Evolutionary conservation across 2,113 vertebrate genomes (phyloP), one percentile per base, ranked within the genome.

Genomic region (Oceanites oceanicus): DNA sequence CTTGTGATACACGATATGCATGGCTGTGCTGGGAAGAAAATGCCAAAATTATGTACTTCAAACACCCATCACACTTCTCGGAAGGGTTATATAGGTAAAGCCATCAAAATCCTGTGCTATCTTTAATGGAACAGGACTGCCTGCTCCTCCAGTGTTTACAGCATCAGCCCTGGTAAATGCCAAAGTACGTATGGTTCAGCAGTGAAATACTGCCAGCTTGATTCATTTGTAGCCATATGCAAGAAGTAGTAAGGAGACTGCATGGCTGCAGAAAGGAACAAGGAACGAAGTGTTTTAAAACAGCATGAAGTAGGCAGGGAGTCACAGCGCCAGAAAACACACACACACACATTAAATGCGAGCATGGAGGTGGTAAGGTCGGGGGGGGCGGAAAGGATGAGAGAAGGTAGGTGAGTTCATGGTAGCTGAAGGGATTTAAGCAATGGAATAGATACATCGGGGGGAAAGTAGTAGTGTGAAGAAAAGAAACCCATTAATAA

Each of bases 301-400:
- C 25, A 68, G 40, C 65, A 7, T 47, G 19, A 89, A 82, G 68
- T 10, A 76, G 36, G 26, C 27, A 21, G 65, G 23, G 38, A 81
- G n/a, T 27, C 45, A 22, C 52, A 66, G 13, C 16, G 13, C 8
- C 34, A 73, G 72, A 45, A 76, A 73, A 34, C 19, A 36, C 12
- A 14, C 18, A 13, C 4, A 6, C 32, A 5, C 9, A 36, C 20
- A 14, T 32, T 13, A 61, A 88, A 53, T 47, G 23, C 0, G 0
- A 30, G 22, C 30, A 5, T 4, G 5, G 82, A 79, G 27, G 16
- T 38, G 50, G 9, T 17, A 23, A 32, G 26, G 36, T 38, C 10
- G 14, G 5, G 0, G 34, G 36, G 7, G 16, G 16, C 5, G 17
- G 5, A 16, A 74, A 42, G 18, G 34, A 40, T 65, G 40, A 30